Evolutionary conservation across 2,113 vertebrate genomes (phyloP).

Genomic region (Caretta caretta): DNA sequence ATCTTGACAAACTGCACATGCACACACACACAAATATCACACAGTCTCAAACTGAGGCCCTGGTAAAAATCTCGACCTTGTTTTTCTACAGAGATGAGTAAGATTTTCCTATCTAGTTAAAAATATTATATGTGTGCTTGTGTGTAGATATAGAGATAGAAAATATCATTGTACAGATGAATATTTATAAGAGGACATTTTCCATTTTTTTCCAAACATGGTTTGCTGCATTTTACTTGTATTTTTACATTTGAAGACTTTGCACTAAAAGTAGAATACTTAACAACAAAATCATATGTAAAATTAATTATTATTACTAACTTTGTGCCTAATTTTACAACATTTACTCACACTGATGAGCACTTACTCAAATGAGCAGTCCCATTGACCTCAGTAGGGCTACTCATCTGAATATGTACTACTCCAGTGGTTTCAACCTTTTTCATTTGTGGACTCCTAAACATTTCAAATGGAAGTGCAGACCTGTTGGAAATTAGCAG

Average conservation of each 20-base stretch:
- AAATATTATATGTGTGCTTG: conserved; percentile 61
- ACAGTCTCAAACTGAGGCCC: conserved; percentile 66
- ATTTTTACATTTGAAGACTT: conserved; percentile 55
- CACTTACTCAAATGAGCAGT: background rate
- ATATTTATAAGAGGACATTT: background rate
- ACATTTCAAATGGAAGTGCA: background rate
- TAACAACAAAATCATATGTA: conserved; percentile 18
- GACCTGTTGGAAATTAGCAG: background rate
- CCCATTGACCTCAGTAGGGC: background rate
- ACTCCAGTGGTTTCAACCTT: background rate
- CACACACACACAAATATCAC: conserved; percentile 66
- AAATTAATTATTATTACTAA: background rate
- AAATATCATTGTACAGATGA: conserved; percentile 51
- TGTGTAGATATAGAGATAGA: conserved; percentile 62
- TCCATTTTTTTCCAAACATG: conserved; percentile 48
- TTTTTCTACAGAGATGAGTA: conserved; percentile 84
- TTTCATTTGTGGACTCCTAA: background rate
- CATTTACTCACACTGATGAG: background rate
- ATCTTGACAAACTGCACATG: conserved; percentile 78
- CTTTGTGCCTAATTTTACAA: background rate
- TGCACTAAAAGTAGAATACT: conserved; percentile 19
- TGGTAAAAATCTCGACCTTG: conserved; percentile 73
- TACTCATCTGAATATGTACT: background rate
- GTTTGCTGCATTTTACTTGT: conserved; percentile 32
- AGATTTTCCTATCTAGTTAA: conserved; percentile 82